Base-by-base conservation (phyloP, 2,888 invertebrate species). In the Drosophila sordidula region DNA sequence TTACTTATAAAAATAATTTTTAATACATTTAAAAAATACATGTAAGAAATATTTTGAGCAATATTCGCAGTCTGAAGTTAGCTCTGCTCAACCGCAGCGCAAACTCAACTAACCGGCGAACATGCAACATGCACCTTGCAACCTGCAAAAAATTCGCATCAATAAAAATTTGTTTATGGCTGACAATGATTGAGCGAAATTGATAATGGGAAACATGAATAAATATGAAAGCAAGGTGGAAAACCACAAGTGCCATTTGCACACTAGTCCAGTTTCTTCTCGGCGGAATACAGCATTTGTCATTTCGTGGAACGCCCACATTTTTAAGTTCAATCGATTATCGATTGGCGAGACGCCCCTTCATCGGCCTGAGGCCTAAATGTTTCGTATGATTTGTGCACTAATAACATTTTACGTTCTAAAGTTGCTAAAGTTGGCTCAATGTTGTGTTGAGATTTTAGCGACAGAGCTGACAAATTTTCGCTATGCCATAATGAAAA, bases 391-490 rank as follows among this genome's bases (percentile, higher is more conserved):
- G 75, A 79, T 81, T 81, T 75, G 72, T 71, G 66, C 70, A 71
- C 64, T 82, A 71, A 82, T 84, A 78, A 81, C 67, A 57, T 66
- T 67, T 57, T 47, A 64, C 63, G 78, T 67, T 80, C 65, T 65
- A 70, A 64, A 59, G 9, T 29, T 29, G 55, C 14, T 34, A 9
- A 16, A 44, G 58, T 38, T 34, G 9, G 54, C 25, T 26, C 29
- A 34, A 29, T 29, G 46, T 42, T 70, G 70, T 68, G 61, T 72
- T 72, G 61, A 72, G 75, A 18, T 18, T 68, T 73, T 47, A 34
- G 75, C 75, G 75, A 77, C 70, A 72, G 67, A 73, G 78, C 78
- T 87, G 86, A 79, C 86, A 84, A 87, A 87, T 87, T 83, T 76
- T 75, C 49, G 59, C 56, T 46, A 44, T 25, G 57, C 54, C 56